A percentile compares a stretch with the other conserved stretches of the same genome.
phyloP scores from a whole-genome alignment of 2,888 invertebrate genomes.

The Agelastica alni region DNA sequence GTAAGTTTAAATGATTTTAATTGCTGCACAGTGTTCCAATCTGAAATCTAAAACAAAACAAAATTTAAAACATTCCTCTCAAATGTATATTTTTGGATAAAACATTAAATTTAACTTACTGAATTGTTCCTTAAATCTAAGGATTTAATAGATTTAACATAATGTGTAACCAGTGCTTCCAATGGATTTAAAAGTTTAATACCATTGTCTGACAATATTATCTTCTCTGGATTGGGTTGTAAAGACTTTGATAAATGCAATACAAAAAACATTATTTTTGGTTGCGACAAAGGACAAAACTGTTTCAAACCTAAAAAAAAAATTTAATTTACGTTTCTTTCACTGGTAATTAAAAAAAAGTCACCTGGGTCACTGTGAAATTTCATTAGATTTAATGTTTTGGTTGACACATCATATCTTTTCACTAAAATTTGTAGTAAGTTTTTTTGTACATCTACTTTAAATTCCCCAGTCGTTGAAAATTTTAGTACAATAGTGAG shows the following conservation, averaged over 20 bases:
- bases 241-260: slow-evolving; percentile 50
- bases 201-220: slow-evolving; percentile 48
- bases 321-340: not conserved
- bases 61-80: not conserved
- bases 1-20: slow-evolving; percentile 44
- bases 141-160: slow-evolving; percentile 27
- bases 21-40: slow-evolving; percentile 32
- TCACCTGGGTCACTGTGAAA: slow-evolving; percentile 57
- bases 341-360: slow-evolving; percentile 2
- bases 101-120: slow-evolving; percentile 35
- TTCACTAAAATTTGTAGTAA: slow-evolving; percentile 52
- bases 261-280: slow-evolving; percentile 58
- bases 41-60: slow-evolving; percentile 44
- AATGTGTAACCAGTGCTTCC: slow-evolving; percentile 45
- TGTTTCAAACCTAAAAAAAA: slow-evolving; percentile 44
- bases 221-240: slow-evolving; percentile 36
- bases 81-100: slow-evolving; percentile 6
- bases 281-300: slow-evolving; percentile 58
- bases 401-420: slow-evolving; percentile 48
- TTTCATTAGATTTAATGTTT: slow-evolving; percentile 53
- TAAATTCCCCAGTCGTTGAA: slow-evolving; percentile 55
- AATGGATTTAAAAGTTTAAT: slow-evolving; percentile 49
- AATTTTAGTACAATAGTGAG: slow-evolving; percentile 54
- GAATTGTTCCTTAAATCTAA: slow-evolving; percentile 48
- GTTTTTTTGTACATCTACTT: slow-evolving; percentile 57